A percentile compares a stretch with the other conserved stretches of the same genome.
Conservation (phyloP, 2,797 vertebrate genomes). For the Podarcis siculus region DNA sequence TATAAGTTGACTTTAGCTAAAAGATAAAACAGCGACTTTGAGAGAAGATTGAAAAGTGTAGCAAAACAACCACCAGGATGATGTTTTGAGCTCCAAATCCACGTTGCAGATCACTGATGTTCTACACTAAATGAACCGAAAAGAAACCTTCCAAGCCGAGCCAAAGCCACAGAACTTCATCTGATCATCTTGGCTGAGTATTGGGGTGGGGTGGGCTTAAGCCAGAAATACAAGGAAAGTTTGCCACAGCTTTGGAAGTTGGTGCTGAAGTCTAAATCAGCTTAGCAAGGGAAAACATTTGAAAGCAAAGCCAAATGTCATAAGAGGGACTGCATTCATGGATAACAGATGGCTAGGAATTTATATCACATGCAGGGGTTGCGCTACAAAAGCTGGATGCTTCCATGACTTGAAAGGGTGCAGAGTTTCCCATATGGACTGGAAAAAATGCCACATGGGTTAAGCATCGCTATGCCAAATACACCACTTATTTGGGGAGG, state of each 20-base stretch:
- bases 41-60: neutral
- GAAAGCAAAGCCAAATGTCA: neutral
- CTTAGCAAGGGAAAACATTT: neutral
- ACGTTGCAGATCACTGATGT: neutral
- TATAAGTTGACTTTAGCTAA: neutral
- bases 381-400: neutral
- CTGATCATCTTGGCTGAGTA: neutral
- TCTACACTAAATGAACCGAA: neutral
- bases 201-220: neutral
- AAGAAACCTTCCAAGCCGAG: neutral
- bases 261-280: neutral
- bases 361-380: neutral
- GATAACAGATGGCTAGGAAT: neutral
- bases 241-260: neutral
- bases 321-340: neutral
- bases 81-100: neutral
- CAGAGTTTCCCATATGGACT: neutral
- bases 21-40: constrained; percentile 7
- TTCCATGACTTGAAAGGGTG: neutral
- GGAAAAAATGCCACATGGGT: neutral
- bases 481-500: neutral
- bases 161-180: neutral
- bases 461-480: neutral
- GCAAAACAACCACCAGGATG: neutral
- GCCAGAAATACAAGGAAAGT: neutral